phyloP scores from a whole-genome alignment of 2,888 invertebrate genomes.

The Troides aeacus region DNA sequence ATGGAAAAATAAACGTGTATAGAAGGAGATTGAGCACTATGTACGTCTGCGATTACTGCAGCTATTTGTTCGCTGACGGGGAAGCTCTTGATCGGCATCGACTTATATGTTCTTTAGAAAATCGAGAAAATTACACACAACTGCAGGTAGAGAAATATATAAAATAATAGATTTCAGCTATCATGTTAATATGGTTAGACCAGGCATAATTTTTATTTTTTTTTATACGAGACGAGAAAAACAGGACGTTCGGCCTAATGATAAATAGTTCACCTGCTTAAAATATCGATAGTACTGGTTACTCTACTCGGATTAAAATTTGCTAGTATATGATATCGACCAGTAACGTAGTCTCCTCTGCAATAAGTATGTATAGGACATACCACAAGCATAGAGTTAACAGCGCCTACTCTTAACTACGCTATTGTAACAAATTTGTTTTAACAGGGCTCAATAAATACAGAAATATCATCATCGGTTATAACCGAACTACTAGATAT shows the following conservation, averaged over 20 bases:
- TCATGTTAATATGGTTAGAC: no score
- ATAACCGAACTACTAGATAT: conserved; percentile 22
- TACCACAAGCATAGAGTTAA: background rate
- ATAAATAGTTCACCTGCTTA: no score
- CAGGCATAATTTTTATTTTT: background rate
- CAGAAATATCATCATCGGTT: conserved; percentile 49
- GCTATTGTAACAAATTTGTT: background rate
- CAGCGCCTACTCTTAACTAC: background rate
- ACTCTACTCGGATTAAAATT: no score
- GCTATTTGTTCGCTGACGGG: conserved; percentile 63
- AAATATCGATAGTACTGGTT: no score
- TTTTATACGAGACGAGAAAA: background rate
- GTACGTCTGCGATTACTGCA: conserved; percentile 71
- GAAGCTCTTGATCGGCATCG: conserved; percentile 64
- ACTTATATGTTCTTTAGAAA: conserved; percentile 43
- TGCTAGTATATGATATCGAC: no score
- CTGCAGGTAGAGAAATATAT: conserved; percentile 23
- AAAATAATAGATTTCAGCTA: background rate
- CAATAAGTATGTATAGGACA: background rate
- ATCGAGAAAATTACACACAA: conserved; percentile 12
- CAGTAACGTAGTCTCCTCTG: no score
- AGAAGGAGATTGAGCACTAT: conserved; percentile 59
- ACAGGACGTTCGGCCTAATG: no score
- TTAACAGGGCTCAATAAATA: conserved; percentile 16
- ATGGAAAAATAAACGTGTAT: conserved; percentile 52